Percentiles rank a stretch among this genome's conserved stretches.
Conservation (phyloP, 1,140 invertebrate genomes). For the Whitmania pigra region DNA sequence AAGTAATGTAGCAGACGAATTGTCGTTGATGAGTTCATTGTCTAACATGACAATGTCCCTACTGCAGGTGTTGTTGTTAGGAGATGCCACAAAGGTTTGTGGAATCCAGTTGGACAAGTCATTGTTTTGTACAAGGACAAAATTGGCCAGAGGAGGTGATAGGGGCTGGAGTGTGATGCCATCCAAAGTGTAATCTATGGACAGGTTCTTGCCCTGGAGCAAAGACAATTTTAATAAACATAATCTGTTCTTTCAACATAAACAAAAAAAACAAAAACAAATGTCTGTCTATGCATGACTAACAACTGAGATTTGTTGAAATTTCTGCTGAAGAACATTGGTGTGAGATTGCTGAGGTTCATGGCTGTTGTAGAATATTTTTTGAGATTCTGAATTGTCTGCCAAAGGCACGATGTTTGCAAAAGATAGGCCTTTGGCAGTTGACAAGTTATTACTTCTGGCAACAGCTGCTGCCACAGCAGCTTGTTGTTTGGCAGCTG, state of each 20-base stretch:
- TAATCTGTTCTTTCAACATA: no score
- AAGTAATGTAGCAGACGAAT: neutral
- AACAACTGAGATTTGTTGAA: constrained; percentile 21
- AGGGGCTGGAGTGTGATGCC: constrained; percentile 17
- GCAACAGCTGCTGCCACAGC: constrained; percentile 5
- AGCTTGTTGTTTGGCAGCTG: constrained; percentile 9
- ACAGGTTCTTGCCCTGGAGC: constrained; percentile 12
- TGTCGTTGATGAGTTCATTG: neutral
- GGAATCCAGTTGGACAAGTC: constrained; percentile 12
- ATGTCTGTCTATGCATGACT: constrained; percentile 18
- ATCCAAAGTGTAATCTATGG: constrained; percentile 20
- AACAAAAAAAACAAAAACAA: neutral
- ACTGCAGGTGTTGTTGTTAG: constrained; percentile 9
- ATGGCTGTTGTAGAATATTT: constrained; percentile 27
- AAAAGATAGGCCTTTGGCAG: neutral
- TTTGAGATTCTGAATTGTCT: constrained; percentile 15
- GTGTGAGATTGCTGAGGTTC: constrained; percentile 25
- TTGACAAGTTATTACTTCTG: neutral
- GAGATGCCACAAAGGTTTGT: constrained; percentile 2
- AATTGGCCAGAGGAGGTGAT: constrained; percentile 22
- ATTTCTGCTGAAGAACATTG: constrained; percentile 10
- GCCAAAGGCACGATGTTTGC: neutral
- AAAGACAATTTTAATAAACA: no score
- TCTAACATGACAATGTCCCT: neutral
- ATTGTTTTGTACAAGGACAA: constrained; percentile 4